phyloP scores from a whole-genome alignment of 2,888 invertebrate species.

The Laspeyria flexula region DNA sequence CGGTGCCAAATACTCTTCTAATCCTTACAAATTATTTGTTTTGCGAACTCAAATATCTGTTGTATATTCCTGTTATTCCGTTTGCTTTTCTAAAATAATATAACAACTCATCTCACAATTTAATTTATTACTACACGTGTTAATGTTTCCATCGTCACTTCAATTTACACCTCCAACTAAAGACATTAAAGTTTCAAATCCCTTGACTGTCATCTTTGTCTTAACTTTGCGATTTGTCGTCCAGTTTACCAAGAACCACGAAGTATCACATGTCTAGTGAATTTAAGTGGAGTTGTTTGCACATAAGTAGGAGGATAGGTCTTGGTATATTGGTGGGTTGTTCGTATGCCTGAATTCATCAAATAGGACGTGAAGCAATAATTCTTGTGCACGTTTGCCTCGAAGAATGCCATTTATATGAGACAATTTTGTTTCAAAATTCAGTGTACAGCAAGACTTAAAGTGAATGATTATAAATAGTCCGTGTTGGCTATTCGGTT shows the following conservation, averaged over 20 bases:
- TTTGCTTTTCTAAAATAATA: slow-evolving; percentile 50
- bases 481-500: slow-evolving; percentile 34
- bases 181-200: slow-evolving; percentile 26
- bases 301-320: slow-evolving; percentile 33
- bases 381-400: slow-evolving; percentile 63
- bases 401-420: slow-evolving; percentile 77
- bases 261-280: slow-evolving; percentile 18
- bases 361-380: slow-evolving; percentile 72
- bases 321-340: slow-evolving; percentile 47
- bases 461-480: slow-evolving; percentile 57
- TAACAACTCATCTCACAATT: slow-evolving; percentile 48
- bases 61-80: slow-evolving; percentile 26
- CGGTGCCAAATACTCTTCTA: slow-evolving; percentile 22
- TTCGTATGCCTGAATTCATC: slow-evolving; percentile 68
- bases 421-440: slow-evolving; percentile 72
- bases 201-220: slow-evolving; percentile 9
- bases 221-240: slow-evolving; percentile 39
- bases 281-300: slow-evolving; percentile 25
- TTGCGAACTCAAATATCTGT: slow-evolving; percentile 35
- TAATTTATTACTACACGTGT: slow-evolving; percentile 50
- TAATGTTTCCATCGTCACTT: slow-evolving; percentile 24
- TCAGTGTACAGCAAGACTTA: slow-evolving; percentile 64
- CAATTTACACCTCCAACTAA: slow-evolving; percentile 19
- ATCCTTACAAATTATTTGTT: slow-evolving; percentile 44
- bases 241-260: slow-evolving; percentile 34